phyloP scores from a whole-genome alignment of 2,797 vertebrate genomes.

The Lates japonicus region DNA sequence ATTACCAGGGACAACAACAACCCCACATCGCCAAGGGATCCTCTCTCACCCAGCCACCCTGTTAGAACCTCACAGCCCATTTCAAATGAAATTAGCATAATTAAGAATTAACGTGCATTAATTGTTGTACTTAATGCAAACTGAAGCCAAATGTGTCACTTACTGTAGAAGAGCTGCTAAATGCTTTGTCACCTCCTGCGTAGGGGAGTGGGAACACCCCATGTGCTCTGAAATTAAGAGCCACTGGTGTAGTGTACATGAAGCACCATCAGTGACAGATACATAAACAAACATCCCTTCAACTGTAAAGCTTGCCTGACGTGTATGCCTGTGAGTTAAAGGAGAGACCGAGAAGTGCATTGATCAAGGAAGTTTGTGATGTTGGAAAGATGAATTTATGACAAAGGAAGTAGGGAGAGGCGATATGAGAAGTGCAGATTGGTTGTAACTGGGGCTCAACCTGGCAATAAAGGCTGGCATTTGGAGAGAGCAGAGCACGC shows the following conservation, averaged over 20 bases:
- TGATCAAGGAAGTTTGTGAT: slow-evolving; percentile 68
- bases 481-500: slow-evolving; percentile 75
- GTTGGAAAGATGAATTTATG: slow-evolving; percentile 61
- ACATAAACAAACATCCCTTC: slow-evolving; percentile 51
- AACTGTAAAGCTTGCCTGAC: slow-evolving; percentile 33
- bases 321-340: slow-evolving; percentile 34
- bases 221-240: slow-evolving; percentile 68
- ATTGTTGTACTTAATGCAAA: slow-evolving; percentile 97
- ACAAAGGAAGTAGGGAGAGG: slow-evolving; percentile 55
- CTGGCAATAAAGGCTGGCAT: slow-evolving; percentile 84
- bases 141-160: slow-evolving; percentile 95
- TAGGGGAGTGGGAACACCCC: slow-evolving; percentile 87
- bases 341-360: slow-evolving; percentile 39
- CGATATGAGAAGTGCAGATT: slow-evolving; percentile 74
- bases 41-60: slow-evolving; percentile 91
- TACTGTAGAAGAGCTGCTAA: slow-evolving; percentile 89
- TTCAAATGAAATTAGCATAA: slow-evolving; percentile 97
- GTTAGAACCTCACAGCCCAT: slow-evolving; percentile 91
- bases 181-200: slow-evolving; percentile 94
- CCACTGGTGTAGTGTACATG: slow-evolving; percentile 10
- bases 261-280: slow-evolving; percentile 39
- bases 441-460: slow-evolving; percentile 73
- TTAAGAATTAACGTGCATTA: slow-evolving; percentile 99
- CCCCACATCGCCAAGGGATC: slow-evolving; percentile 84
- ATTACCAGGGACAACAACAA: slow-evolving; percentile 89